A percentile compares a stretch with the other conserved stretches of the same genome.
Conservation (phyloP, 2,797 vertebrate species). For the Myripristis murdjan region DNA sequence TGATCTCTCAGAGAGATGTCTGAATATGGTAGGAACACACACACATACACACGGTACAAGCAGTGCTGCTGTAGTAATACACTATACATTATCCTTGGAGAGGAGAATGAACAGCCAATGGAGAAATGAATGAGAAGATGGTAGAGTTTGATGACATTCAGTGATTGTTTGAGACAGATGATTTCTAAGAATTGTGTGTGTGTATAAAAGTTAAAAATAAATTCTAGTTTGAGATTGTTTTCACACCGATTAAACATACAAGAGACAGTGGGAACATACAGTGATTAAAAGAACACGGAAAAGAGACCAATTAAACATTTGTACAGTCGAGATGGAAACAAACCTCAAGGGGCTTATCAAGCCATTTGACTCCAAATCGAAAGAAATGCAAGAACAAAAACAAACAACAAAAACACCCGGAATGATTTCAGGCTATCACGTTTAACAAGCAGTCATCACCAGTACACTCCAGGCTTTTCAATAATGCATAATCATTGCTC, state of each 20-base stretch:
- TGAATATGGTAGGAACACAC: slow-evolving; percentile 2
- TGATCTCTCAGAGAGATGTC: background rate
- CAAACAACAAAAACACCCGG: background rate
- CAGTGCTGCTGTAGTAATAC: background rate
- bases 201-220: too few relatives aligned
- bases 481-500: slow-evolving; percentile 74
- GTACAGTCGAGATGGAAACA: slow-evolving; percentile 7
- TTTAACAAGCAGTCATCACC: slow-evolving; percentile 65
- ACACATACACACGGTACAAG: background rate
- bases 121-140: too few relatives aligned
- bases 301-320: slow-evolving; percentile 18
- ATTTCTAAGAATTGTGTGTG: too few relatives aligned
- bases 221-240: background rate
- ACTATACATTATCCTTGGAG: too few relatives aligned
- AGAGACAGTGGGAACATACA: background rate
- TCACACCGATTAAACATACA: background rate
- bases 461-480: slow-evolving; percentile 69
- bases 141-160: too few relatives aligned
- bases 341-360: slow-evolving; percentile 17
- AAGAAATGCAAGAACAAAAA: slow-evolving; percentile 28
- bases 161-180: too few relatives aligned
- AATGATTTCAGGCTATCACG: slow-evolving; percentile 51
- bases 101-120: too few relatives aligned
- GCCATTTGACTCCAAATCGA: slow-evolving; percentile 8
- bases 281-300: background rate